These are phyloP conservation scores for Notechis scutatus DNA, from an alignment of 2,113 vertebrate species.

Conservation along the genomic window DNA sequence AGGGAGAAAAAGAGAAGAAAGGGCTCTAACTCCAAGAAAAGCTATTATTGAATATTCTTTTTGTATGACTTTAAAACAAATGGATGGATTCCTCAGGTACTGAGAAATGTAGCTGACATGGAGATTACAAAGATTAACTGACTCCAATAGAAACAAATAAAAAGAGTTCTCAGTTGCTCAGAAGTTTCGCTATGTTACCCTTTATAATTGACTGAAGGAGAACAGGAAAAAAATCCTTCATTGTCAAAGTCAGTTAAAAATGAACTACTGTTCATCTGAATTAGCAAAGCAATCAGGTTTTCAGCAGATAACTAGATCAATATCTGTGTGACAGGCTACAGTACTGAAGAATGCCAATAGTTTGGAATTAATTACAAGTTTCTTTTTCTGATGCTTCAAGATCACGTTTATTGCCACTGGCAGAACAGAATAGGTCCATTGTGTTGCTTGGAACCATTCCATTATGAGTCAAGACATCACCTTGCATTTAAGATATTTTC, in stretches of 20 bases:
- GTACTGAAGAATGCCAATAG: constrained; percentile 6
- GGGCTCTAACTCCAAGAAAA: background rate
- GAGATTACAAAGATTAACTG: background rate
- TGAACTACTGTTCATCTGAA: background rate
- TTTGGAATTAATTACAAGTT: constrained; percentile 1
- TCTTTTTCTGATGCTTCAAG: background rate
- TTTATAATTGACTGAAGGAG: background rate
- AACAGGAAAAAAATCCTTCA: background rate
- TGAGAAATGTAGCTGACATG: background rate
- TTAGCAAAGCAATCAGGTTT: constrained; percentile 4
- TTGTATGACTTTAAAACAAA: background rate
- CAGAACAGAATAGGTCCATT: background rate
- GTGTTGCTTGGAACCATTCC: background rate
- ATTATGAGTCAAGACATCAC: background rate
- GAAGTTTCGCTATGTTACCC: background rate
- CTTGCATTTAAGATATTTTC: background rate
- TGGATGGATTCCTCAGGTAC: background rate
- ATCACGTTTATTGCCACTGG: background rate
- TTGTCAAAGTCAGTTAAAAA: constrained; percentile 6
- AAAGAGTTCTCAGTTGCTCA: background rate
- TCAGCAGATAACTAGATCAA: constrained; percentile 12
- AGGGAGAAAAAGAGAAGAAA: background rate
- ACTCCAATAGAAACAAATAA: background rate
- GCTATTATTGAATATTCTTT: background rate
- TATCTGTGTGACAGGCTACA: background rate